Conservation (phyloP, 1,140 invertebrate genomes). For the Scaptomyza pallida region DNA sequence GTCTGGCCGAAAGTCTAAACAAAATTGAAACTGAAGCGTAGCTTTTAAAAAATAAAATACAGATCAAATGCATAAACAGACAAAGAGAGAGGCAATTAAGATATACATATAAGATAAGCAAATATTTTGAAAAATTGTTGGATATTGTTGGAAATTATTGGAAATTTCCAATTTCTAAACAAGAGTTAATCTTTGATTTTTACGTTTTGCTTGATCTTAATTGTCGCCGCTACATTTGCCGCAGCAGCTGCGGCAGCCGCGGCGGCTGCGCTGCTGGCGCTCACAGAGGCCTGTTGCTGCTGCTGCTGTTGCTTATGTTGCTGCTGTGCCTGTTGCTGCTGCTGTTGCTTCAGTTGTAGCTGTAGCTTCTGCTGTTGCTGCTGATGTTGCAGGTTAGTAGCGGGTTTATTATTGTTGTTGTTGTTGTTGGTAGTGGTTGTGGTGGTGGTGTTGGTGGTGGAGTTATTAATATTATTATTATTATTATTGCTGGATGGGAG, state of each 20-base stretch:
- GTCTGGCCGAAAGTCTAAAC: constrained; percentile 24
- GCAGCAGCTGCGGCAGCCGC: constrained; percentile 69
- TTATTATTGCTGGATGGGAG: constrained; percentile 74
- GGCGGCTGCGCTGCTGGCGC: constrained; percentile 52
- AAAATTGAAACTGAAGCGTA: constrained; percentile 33
- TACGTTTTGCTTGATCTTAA: constrained; percentile 84
- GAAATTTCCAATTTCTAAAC: constrained; percentile 27
- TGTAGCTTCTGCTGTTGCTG: constrained; percentile 73
- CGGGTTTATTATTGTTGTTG: constrained; percentile 81
- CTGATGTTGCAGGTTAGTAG: constrained; percentile 68
- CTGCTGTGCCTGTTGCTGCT: constrained; percentile 61
- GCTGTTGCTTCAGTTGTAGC: constrained; percentile 59
- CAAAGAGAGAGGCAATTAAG: constrained; percentile 18
- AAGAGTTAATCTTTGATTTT: constrained; percentile 45
- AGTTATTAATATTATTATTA: constrained; percentile 54
- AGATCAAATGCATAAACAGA: constrained; percentile 28
- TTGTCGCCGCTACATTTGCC: constrained; percentile 75
- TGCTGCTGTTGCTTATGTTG: constrained; percentile 58
- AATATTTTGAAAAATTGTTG: too few species aligned
- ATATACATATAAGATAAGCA: constrained; percentile 19
- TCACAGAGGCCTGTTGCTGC: constrained; percentile 63
- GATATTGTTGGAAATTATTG: constrained; percentile 12
- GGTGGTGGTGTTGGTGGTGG: constrained; percentile 58
- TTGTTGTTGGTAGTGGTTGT: constrained; percentile 60
- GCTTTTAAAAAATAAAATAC: constrained; percentile 1